phyloP scores from a whole-genome alignment of 2,113 vertebrate species.

The Rhabdomys dilectus region DNA sequence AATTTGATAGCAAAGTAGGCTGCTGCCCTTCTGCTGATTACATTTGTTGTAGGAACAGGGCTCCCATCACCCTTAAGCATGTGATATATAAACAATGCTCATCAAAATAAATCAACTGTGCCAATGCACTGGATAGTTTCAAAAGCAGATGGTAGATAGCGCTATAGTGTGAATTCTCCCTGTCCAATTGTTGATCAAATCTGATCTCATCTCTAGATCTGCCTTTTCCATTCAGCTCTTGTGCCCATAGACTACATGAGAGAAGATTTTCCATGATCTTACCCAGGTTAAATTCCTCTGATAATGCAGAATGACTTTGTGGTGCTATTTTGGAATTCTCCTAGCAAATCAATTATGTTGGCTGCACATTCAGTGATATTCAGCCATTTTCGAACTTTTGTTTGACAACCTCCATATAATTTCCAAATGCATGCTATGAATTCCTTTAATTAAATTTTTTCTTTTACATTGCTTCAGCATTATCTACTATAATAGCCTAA shows the following conservation, averaged over 20 bases:
- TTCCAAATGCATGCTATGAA: not conserved
- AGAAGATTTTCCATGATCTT: not conserved
- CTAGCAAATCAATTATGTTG: not conserved
- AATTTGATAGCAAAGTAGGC: not conserved
- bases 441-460: constrained; percentile 6
- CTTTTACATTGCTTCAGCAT: not conserved
- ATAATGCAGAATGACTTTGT: not conserved
- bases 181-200: constrained; percentile 69
- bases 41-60: not conserved
- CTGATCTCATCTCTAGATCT: constrained; percentile 51
- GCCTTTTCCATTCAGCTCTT: constrained; percentile 71
- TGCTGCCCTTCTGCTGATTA: not conserved
- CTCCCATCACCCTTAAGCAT: not conserved
- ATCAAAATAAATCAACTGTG: constrained; percentile 61
- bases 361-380: not conserved
- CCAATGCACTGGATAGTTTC: constrained; percentile 57
- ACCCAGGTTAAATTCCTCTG: not conserved
- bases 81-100: constrained; percentile 61
- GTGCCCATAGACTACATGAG: not conserved
- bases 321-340: not conserved
- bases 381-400: not conserved
- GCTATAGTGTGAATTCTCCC: constrained; percentile 68
- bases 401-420: not conserved
- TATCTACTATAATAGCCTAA: not conserved
- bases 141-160: constrained; percentile 74